Evolutionary conservation across 2,113 vertebrate genomes (phyloP).

Genomic region (Nymphicus hollandicus): DNA sequence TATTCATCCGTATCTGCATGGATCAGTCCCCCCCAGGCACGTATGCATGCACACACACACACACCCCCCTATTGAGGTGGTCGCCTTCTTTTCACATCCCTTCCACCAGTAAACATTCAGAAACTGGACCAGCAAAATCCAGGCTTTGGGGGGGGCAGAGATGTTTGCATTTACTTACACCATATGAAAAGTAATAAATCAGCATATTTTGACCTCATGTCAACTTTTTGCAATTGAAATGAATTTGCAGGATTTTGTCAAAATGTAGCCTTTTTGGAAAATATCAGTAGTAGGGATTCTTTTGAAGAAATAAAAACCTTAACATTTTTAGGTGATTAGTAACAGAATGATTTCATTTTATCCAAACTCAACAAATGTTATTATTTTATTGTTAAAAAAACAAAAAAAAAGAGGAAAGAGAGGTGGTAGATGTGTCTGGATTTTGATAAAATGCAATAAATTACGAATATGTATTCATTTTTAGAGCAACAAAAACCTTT

Average conservation of each 20-base stretch:
- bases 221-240: not conserved
- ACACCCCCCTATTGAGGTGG: not conserved
- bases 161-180: not conserved
- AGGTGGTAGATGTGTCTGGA: not conserved
- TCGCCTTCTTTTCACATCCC: not conserved
- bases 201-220: not conserved
- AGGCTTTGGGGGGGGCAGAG: not conserved
- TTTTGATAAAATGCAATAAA: not conserved
- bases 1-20: not conserved
- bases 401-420: not conserved
- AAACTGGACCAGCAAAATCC: not conserved
- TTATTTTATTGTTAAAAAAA: not conserved
- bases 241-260: not conserved
- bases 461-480: not conserved
- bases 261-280: not conserved
- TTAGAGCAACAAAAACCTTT: not conserved
- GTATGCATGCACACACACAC: fast-evolving
- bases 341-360: not conserved
- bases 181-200: not conserved
- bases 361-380: not conserved
- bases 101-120: not conserved
- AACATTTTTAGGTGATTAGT: not conserved
- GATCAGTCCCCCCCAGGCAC: not conserved
- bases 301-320: not conserved
- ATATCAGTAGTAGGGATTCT: not conserved